Percentiles rank a stretch among this genome's conserved stretches.
These are phyloP conservation scores for Ptychobarbus kaznakovi DNA, from an alignment of 2,797 vertebrate species.

Conservation along the genomic window DNA sequence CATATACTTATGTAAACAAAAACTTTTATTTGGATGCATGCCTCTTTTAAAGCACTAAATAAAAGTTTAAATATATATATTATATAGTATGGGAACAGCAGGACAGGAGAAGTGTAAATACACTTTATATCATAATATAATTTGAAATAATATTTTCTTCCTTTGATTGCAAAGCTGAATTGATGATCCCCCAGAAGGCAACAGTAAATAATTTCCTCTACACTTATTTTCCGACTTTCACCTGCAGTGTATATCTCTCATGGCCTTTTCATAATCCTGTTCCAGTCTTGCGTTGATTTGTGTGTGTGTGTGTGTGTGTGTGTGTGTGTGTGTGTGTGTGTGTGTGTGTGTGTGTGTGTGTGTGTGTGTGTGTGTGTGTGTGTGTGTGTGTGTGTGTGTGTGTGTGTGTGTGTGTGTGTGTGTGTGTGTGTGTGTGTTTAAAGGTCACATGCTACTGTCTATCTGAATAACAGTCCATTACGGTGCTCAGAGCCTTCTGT, in stretches of 20 bases:
- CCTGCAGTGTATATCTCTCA: conserved; percentile 5
- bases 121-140: too few species aligned
- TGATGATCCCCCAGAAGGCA: neutral
- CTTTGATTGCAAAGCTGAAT: neutral
- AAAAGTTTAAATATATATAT: neutral
- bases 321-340: too few species aligned
- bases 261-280: conserved; percentile 17
- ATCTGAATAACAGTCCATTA: neutral
- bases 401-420: too few species aligned
- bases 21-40: too few species aligned
- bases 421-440: neutral
- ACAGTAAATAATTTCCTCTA: neutral
- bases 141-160: neutral
- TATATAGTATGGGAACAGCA: neutral
- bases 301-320: neutral
- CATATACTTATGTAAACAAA: too few species aligned
- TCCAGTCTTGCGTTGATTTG: conserved; percentile 7
- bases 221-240: neutral
- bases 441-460: neutral
- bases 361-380: neutral
- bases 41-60: too few species aligned
- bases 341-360: neutral
- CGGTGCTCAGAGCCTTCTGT: neutral
- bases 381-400: neutral
- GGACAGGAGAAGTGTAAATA: neutral